Percentiles rank a stretch among this genome's conserved stretches.
phyloP scores from a whole-genome alignment of 2,797 vertebrate species.

The Staurois parvus region DNA sequence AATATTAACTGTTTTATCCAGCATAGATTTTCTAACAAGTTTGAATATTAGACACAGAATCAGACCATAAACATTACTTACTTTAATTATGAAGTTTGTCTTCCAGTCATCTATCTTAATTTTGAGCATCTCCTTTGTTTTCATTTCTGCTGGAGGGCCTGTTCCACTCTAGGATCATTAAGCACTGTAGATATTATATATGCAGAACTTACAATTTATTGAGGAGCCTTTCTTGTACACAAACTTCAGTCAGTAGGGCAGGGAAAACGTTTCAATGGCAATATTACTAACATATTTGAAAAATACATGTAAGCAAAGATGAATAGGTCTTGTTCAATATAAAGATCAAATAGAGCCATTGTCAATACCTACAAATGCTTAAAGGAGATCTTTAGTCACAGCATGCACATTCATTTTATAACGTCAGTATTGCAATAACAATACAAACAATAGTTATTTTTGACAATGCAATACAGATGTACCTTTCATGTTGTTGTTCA shows the following conservation, averaged over 20 bases:
- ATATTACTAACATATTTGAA: slow-evolving; percentile 25
- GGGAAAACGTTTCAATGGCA: slow-evolving; percentile 42
- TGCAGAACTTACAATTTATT: slow-evolving; percentile 58
- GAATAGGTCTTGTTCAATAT: background rate
- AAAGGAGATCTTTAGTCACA: too few species aligned
- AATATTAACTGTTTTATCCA: background rate
- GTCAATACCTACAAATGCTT: too few species aligned
- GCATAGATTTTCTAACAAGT: background rate
- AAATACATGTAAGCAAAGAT: slow-evolving; percentile 24
- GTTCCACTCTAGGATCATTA: slow-evolving; percentile 51
- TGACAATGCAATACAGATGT: too few species aligned
- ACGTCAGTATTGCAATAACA: too few species aligned
- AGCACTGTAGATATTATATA: slow-evolving; percentile 53
- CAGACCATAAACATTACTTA: slow-evolving; percentile 14
- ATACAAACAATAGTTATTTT: too few species aligned
- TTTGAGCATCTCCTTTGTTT: slow-evolving; percentile 45
- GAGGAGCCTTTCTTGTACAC: slow-evolving; percentile 29
- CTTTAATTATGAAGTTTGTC: slow-evolving; percentile 42
- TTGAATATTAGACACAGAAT: slow-evolving; percentile 16
- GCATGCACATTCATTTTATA: too few species aligned
- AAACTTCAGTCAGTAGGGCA: slow-evolving; percentile 1
- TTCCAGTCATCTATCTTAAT: slow-evolving; percentile 36
- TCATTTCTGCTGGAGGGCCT: slow-evolving; percentile 45
- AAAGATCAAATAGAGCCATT: background rate
- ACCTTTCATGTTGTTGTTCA: too few species aligned